Evolutionary conservation across 2,888 invertebrate genomes (phyloP), one percentile per base, ranked within the genome.

Genomic region (Nemurella pictetii): DNA sequence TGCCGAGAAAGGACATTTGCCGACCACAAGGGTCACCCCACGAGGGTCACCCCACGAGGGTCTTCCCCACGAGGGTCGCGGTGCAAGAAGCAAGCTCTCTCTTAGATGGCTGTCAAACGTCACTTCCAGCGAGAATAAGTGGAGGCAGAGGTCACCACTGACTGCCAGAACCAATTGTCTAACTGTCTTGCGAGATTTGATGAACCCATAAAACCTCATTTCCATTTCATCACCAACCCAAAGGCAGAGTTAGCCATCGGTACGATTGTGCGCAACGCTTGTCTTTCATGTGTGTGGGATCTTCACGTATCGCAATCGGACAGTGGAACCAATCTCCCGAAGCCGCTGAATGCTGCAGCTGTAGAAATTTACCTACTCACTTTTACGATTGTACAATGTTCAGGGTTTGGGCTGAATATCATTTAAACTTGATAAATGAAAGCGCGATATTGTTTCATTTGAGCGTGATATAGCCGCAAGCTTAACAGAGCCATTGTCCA

Each of bases 171-270:
- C 55, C 9, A 55, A 15, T 74, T 55, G 55, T 55, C 20, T 55
- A 55, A 55, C 55, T 55, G 55, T 55, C 55, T 55, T 55, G 20
- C 55, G 30, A 78, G 78, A 78, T 78, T 78, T 78, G 78, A 78
- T 20, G 78, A 78, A 29, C 3, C 78, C 78, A 78, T 30, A 78
- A 78, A 78, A 78, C 29, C 78, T 30, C 78, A 78, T 78, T 78
- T 78, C 78, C 3, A 78, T 29, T 30, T 78, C 30, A 30, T 78
- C 78, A 78, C n/a, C 28, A 29, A 3, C n/a, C 30, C 28, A 30
- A 5, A n/a, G 4, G 30, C 78, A 25, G 78, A 15, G 15, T 55
- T 12, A 2, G 55, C 55, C 20, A 78, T 78, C 30, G 78, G 27
- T 27, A 30, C 30, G 55, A 20, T 12, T 7, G 12, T 55, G 28